Evolutionary conservation across 2,113 vertebrate species (phyloP), one percentile per base, ranked within the genome.

Genomic region (Muntiacus reevesi): DNA sequence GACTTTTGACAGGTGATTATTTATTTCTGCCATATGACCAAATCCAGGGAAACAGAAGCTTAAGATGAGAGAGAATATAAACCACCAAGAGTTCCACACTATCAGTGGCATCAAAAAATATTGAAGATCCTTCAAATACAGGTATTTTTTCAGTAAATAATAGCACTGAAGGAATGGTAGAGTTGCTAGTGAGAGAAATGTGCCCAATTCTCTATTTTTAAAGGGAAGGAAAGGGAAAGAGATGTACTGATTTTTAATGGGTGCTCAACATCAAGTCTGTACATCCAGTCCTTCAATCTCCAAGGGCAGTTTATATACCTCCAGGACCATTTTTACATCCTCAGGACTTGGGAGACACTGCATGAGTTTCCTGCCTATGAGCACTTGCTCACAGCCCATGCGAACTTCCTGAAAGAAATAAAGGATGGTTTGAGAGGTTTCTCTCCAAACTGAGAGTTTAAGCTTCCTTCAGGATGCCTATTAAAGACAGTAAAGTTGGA

Each of bases 281-380:
- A 55, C 6, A n/a, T 86, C 28, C 74, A 87, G 71, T 10, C 1
- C 10, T 57, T 88, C 27, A 57, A 60, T 89, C 78, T 89, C 89
- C 88, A 94, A 12, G 25, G 84, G 79, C 64, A 97, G 40, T 54
- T 89, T 85, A 9, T 96, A 85, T 2, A 85, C 7, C n/a, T 94
- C 89, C 94, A 97, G 55, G 62, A 62, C 88, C 62, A 40, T 76
- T 57, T 83, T 96, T 88, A 36, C 40, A 0, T 88, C 94, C 21
- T 71, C 25, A 2, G 50, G 78, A 8, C 1, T 33, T 43, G 95
- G 89, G 64, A 88, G 92, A 55, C 92, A 89, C 84, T 89, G 62
- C 23, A 71, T 17, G 55, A 89, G 55, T 25, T 91, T 33, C 6
- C 17, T 83, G 76, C 94, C 91, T 3, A 1, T 10, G 17, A 64